Evolutionary conservation across 2,888 invertebrate genomes (phyloP).

Genomic region (Tribolium freemani): DNA sequence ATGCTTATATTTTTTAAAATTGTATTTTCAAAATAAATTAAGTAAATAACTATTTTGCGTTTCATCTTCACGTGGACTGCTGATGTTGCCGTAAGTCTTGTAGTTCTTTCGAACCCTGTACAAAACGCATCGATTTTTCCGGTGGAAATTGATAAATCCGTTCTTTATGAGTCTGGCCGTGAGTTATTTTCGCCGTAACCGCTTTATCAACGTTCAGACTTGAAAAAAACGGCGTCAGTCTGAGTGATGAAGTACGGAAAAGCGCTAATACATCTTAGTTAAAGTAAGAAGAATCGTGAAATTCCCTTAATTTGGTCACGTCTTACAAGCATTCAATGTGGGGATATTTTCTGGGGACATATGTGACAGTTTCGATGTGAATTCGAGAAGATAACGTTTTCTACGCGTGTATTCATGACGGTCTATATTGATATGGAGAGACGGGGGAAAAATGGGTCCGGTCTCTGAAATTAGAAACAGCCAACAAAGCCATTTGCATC

Average conservation of each 20-base stretch:
- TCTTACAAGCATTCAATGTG: background rate
- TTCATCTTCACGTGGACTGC: too few relatives aligned
- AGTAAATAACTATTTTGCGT: too few relatives aligned
- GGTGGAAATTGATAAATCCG: slow-evolving; percentile 12
- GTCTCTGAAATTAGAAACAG: slow-evolving; percentile 12
- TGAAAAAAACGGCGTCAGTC: background rate
- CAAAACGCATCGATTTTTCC: background rate
- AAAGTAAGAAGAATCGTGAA: slow-evolving; percentile 9
- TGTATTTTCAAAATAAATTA: too few relatives aligned
- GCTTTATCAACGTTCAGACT: slow-evolving; percentile 23
- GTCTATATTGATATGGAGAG: background rate
- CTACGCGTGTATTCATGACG: background rate
- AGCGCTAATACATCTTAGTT: slow-evolving; percentile 21
- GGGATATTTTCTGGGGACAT: background rate
- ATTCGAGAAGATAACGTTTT: background rate
- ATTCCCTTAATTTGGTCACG: slow-evolving; percentile 5
- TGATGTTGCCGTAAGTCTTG: too few relatives aligned
- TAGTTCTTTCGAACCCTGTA: too few relatives aligned
- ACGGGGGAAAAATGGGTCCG: slow-evolving; percentile 10
- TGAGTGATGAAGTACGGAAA: slow-evolving; percentile 26
- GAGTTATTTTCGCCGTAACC: slow-evolving; percentile 25
- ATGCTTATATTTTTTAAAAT: too few relatives aligned
- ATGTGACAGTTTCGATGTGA: background rate
- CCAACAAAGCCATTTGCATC: slow-evolving; percentile 26
- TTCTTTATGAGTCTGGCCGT: background rate